Evolutionary conservation across 37 sponge, comb jelly and placozoan genomes (phyloP).

Genomic region (Dysidea cf. avara): DNA sequence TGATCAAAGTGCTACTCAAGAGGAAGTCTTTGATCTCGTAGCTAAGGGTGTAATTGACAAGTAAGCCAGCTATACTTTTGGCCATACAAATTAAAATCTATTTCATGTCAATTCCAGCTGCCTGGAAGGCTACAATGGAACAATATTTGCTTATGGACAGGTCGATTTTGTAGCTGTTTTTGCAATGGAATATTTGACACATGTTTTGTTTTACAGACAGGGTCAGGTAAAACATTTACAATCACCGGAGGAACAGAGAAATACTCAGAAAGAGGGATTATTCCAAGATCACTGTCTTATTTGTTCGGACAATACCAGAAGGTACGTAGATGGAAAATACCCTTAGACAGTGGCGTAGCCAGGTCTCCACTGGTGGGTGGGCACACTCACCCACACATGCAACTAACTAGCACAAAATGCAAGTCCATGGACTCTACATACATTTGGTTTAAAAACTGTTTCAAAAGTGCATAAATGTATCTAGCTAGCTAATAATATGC

Average conservation of each 20-base stretch:
- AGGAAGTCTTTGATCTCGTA: constrained; percentile 86
- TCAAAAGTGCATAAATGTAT: too few species aligned
- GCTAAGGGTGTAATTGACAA: constrained; percentile 79
- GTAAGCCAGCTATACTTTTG: constrained; percentile 31
- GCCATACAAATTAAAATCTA: neutral
- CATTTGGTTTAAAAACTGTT: too few species aligned
- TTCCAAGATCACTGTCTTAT: constrained; percentile 88
- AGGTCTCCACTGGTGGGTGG: too few species aligned
- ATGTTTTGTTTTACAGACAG: constrained; percentile 59
- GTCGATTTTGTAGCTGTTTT: constrained; percentile 15
- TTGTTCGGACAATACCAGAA: constrained; percentile 84
- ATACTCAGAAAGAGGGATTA: constrained; percentile 89
- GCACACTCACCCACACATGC: too few species aligned
- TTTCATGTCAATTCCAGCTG: constrained; percentile 52
- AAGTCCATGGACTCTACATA: too few species aligned
- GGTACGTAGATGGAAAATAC: constrained; percentile 27
- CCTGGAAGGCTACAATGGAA: constrained; percentile 96
- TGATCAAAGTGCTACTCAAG: constrained; percentile 75
- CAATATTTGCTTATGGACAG: constrained; percentile 99
- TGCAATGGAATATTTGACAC: neutral
- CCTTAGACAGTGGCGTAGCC: too few species aligned
- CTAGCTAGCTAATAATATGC: too few species aligned
- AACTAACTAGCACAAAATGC: too few species aligned
- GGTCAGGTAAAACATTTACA: constrained; percentile 95
- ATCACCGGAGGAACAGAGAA: constrained; percentile 94